Evolutionary conservation across 2,888 invertebrate species (phyloP).

Genomic region (Belgica antarctica): DNA sequence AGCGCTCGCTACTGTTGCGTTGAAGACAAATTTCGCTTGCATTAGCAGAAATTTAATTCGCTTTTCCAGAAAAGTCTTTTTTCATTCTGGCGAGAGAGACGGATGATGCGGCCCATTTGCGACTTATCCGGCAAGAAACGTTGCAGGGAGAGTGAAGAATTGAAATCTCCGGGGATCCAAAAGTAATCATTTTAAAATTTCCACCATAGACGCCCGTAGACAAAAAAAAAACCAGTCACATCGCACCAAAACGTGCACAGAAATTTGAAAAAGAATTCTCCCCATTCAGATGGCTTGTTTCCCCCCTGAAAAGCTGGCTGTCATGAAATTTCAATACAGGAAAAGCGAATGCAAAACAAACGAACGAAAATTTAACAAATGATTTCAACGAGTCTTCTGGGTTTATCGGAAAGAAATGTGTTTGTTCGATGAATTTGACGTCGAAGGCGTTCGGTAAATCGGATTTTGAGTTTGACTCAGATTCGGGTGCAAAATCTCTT

Average conservation of each 20-base stretch:
- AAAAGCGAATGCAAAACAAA: background rate
- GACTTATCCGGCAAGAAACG: background rate
- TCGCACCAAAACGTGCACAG: constrained; percentile 7
- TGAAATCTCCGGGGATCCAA: constrained; percentile 3
- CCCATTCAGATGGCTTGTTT: background rate
- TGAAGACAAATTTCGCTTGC: constrained; percentile 3
- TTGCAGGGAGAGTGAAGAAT: too few species aligned
- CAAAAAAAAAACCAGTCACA: background rate
- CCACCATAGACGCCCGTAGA: background rate
- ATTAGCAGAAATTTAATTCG: constrained; percentile 5
- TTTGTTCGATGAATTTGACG: constrained; percentile 27
- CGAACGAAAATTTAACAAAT: constrained; percentile 13
- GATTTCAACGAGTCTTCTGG: background rate
- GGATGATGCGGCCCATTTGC: constrained; percentile 28
- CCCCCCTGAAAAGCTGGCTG: background rate
- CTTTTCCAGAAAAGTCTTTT: background rate
- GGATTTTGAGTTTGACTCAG: background rate
- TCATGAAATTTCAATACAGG: background rate
- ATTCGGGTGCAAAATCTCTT: background rate
- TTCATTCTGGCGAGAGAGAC: background rate
- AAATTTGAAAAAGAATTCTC: constrained; percentile 5
- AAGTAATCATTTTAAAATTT: constrained; percentile 30
- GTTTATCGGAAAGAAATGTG: background rate
- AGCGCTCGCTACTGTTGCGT: constrained; percentile 6
- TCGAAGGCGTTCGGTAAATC: background rate